Base-by-base conservation (phyloP, 2,888 invertebrate species). In the Scaptomyza reducta region DNA sequence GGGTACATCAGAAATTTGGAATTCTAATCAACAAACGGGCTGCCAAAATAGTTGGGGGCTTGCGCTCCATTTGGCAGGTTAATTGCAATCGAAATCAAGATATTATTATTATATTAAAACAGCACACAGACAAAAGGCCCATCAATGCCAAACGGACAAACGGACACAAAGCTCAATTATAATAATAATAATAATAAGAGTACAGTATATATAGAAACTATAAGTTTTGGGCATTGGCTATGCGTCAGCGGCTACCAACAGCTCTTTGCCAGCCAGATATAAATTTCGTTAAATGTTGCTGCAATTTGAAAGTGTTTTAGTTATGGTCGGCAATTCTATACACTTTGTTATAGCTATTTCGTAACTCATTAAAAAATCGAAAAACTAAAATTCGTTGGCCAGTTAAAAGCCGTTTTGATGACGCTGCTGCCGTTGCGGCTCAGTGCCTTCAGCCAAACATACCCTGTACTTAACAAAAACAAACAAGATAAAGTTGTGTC, bases 51-150 rank as follows among this genome's bases (percentile, higher is more conserved):
- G 70, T 59, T 59, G 38, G 42, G 7, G 38, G 49, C 57, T 66
- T 63, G 70, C 68, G 75, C 79, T 69, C 66, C 77, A 79, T 79
- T 82, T 69, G 79, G 79, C 74, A 70, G 57, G 16, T 66, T 74
- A 82, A 82, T 76, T 76, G 73, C 70, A 59, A 59, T 53, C 62
- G 65, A 70, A 73, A 79, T 73, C 68, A 59, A 46, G 56, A 65
- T 60, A 66, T 51, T 54, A 58, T 67, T 16, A 16, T 40, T 40
- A 74, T 70, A 74, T 74, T 55, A 60, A 70, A 63, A 70, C 63
- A 59, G 10, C 10, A 74, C 60, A 57, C n/a, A n/a, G n/a, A n/a
- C n/a, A n/a, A n/a, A n/a, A n/a, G 68, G 59, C 72, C 71, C 72
- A 76, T 67, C 76, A 75, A 76, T 75, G 75, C 58, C 75, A 74